Conservation (phyloP, 2,797 vertebrate species). For the Danio jaintianensis region DNA sequence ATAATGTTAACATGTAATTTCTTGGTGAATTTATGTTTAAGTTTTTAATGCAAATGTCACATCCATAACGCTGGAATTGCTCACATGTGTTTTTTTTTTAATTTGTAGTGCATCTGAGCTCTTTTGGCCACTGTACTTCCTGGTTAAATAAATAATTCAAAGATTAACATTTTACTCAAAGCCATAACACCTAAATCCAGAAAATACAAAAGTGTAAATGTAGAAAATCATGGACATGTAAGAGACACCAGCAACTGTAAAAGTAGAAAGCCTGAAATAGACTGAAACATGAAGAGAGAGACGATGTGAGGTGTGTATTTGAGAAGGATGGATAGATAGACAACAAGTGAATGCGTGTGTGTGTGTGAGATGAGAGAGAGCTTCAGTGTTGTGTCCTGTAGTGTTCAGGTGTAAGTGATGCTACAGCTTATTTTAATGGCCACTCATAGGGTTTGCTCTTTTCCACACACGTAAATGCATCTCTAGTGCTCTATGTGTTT, state of each 20-base stretch:
- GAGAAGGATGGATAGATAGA: slow-evolving; percentile 11
- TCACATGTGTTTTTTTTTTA: no score
- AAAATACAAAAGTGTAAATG: no score
- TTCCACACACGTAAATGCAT: slow-evolving; percentile 46
- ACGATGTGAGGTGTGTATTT: slow-evolving; percentile 9
- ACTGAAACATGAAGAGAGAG: slow-evolving; percentile 8
- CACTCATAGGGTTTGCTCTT: slow-evolving; percentile 54
- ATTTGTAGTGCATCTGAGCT: no score
- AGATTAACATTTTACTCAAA: no score
- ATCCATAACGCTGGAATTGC: no score
- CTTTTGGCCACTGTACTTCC: no score
- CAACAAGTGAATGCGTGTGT: slow-evolving; percentile 1
- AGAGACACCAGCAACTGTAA: neutral
- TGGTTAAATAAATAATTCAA: no score
- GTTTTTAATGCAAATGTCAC: no score
- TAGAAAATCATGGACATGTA: neutral
- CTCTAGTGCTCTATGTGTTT: slow-evolving; percentile 44
- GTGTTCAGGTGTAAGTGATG: slow-evolving; percentile 55
- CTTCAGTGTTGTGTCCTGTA: slow-evolving; percentile 35
- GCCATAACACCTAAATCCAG: no score
- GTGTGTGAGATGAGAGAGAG: slow-evolving; percentile 5
- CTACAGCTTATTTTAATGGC: slow-evolving; percentile 49
- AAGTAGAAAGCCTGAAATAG: neutral
- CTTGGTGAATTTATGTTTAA: no score
- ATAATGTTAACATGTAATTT: no score